Evolutionary conservation across 2,888 invertebrate species (phyloP), one percentile per base, ranked within the genome.

Genomic region (Pachydiplax longipennis): DNA sequence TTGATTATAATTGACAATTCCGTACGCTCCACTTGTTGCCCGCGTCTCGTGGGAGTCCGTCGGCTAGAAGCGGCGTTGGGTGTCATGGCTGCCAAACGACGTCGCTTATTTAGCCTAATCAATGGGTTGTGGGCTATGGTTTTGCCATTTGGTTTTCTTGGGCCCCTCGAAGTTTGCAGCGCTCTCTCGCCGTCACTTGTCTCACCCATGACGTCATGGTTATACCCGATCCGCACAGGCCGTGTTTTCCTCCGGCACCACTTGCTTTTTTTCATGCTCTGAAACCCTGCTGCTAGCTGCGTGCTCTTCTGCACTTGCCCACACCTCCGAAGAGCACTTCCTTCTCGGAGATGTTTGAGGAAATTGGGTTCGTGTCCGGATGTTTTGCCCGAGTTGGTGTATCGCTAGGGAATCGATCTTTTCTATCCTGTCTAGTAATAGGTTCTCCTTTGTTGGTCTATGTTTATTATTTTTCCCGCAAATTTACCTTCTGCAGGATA

Each of bases 191-290:
- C 53, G 53, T 53, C 90, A 40, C 61, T 48, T 44, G 90, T 61
- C 82, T 83, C 90, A 80, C 48, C 80, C 61, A 82, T 73, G 73
- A 87, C 80, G 90, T 87, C 73, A 90, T 73, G 48, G 81, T 90
- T 83, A 80, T 82, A 48, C 53, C 58, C 44, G 48, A 18, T 31
- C 44, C 37, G 73, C 22, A 15, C 3, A 61, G 37, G 90, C 90
- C 58, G 12, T 35, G 31, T 40, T 48, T 40, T n/a, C 61, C 25
- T n/a, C 12, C 73, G 15, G 13, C 48, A 25, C 80, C 40, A 25
- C 35, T 80, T 1, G 48, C 31, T 37, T 37, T 37, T 81, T 6
- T 65, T 65, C 35, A 12, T 90, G 31, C 31, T 44, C 44, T 3
- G 10, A 44, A 44, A 37, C 8, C n/a, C n/a, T n/a, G n/a, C 58